Evolutionary conservation across 2,888 invertebrate genomes (phyloP).

Genomic region (Boloria selene): DNA sequence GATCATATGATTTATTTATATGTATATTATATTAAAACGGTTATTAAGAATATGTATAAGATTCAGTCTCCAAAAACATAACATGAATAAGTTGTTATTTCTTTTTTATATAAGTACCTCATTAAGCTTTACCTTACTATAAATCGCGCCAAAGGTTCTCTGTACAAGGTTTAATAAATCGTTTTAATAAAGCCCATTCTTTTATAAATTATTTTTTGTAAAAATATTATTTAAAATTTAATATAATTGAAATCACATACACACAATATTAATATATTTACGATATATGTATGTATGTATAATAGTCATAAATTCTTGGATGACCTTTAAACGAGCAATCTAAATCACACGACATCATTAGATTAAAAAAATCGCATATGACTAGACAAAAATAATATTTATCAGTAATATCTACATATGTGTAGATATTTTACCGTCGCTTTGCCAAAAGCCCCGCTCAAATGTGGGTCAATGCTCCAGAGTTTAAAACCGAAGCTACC

Average conservation of each 20-base stretch:
- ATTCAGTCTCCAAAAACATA: background rate
- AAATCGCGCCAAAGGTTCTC: too few species aligned
- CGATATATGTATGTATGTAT: background rate
- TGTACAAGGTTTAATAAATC: too few species aligned
- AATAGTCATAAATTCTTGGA: background rate
- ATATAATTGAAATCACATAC: too few species aligned
- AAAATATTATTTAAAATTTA: background rate
- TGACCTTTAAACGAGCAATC: conserved; percentile 4
- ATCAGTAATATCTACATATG: conserved; percentile 1
- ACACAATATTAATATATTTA: too few species aligned
- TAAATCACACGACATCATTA: background rate
- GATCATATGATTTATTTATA: conserved; percentile 20
- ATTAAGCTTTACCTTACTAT: too few species aligned
- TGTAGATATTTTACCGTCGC: conserved; percentile 41
- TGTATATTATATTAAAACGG: conserved; percentile 7
- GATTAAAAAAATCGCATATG: background rate
- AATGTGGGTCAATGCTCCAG: conserved; percentile 80
- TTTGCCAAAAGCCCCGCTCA: conserved; percentile 70
- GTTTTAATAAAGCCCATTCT: too few species aligned
- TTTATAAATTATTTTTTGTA: too few species aligned
- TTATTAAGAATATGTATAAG: background rate
- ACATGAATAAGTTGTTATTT: background rate
- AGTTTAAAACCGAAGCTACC: conserved; percentile 25
- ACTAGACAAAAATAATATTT: too few species aligned
- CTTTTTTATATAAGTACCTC: background rate